phyloP scores from a whole-genome alignment of 2,797 vertebrate species.

The Phoeniculus purpureus region DNA sequence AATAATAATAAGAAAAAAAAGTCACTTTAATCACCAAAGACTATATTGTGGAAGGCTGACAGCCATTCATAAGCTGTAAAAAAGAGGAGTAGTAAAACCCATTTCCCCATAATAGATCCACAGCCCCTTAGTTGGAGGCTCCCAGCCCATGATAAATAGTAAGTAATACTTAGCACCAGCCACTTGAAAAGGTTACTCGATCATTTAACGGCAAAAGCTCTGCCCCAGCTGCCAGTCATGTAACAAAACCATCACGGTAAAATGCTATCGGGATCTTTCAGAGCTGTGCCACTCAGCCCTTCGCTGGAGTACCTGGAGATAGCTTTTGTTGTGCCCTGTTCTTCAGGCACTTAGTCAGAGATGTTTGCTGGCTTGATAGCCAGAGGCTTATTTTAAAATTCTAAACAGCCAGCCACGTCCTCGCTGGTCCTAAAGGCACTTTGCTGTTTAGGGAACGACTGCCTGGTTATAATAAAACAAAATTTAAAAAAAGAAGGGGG shows the following conservation, averaged over 20 bases:
- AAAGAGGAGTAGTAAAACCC: constrained; percentile 63
- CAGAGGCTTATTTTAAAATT: constrained; percentile 35
- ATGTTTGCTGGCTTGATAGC: constrained; percentile 55
- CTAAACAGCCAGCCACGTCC: constrained; percentile 4
- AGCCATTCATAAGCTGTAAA: constrained; percentile 65
- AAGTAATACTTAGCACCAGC: constrained; percentile 60
- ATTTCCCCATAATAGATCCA: constrained; percentile 51
- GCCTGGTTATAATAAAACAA: constrained; percentile 22
- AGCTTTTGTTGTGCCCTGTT: constrained; percentile 40
- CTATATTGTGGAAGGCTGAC: constrained; percentile 65
- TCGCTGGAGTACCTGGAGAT: constrained; percentile 35
- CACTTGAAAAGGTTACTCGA: constrained; percentile 51
- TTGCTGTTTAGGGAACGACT: constrained; percentile 61
- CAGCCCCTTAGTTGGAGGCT: constrained; percentile 58
- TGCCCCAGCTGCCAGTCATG: constrained; percentile 58
- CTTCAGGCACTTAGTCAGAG: constrained; percentile 63
- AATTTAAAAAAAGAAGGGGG: background rate
- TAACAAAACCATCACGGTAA: constrained; percentile 60
- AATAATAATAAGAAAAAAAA: constrained; percentile 3
- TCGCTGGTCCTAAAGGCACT: constrained; percentile 28
- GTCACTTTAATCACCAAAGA: constrained; percentile 62
- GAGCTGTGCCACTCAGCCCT: constrained; percentile 51
- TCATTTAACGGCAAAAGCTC: constrained; percentile 48
- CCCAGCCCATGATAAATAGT: constrained; percentile 63
- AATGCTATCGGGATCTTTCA: constrained; percentile 47